Evolutionary conservation across 64 coral and sea anemone genomes (phyloP).

Genomic region (Pocillopora verrucosa): DNA sequence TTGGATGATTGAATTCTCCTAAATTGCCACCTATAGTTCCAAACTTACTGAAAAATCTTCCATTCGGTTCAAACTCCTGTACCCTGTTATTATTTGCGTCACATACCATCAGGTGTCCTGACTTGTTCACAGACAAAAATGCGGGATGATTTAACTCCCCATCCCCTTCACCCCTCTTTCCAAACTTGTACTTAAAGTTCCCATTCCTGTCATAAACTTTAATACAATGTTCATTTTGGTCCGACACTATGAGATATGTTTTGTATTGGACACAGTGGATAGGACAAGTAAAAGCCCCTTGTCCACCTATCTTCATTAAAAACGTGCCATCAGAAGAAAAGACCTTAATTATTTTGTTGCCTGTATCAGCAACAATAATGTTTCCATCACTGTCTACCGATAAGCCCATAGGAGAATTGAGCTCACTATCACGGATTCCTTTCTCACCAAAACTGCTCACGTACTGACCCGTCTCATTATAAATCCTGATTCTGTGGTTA

Average conservation of each 20-base stretch:
- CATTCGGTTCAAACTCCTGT: neutral
- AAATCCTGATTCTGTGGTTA: constrained; percentile 59
- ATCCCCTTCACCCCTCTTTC: constrained; percentile 28
- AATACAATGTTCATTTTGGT: constrained; percentile 52
- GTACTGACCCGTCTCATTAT: constrained; percentile 46
- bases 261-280: constrained; percentile 1
- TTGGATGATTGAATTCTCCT: neutral
- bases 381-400: neutral
- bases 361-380: constrained; percentile 13
- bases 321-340: neutral
- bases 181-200: constrained; percentile 54
- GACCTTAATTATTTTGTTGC: neutral
- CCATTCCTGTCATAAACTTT: constrained; percentile 53
- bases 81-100: constrained; percentile 6
- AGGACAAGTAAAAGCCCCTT: neutral
- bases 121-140: neutral
- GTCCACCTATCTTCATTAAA: constrained; percentile 5
- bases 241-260: neutral
- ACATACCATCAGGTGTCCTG: constrained; percentile 36
- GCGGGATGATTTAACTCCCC: neutral
- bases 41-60: too few relatives aligned
- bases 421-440: neutral
- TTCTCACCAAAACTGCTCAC: constrained; percentile 16
- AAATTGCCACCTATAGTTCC: neutral
- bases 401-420: neutral